Evolutionary conservation across 2,113 vertebrate genomes (phyloP), one percentile per base, ranked within the genome.

Genomic region (Festucalex cinctus): DNA sequence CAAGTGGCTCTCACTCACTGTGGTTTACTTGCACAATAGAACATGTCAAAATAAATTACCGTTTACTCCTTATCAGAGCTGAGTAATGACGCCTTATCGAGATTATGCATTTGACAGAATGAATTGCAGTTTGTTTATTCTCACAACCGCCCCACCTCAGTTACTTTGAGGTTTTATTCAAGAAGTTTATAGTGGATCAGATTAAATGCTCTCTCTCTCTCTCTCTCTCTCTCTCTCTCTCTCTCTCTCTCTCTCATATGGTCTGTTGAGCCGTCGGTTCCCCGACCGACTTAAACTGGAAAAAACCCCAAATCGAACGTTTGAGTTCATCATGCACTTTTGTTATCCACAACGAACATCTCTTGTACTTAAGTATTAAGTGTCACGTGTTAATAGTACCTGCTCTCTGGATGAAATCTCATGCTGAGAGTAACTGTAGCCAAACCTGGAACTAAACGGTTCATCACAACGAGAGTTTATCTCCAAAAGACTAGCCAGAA

Each of bases 401-500:
- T 56, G 19, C 65, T 68, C 51, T 49, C 28, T 49, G 26, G 39
- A 37, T 46, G 36, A 58, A 49, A 16, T 26, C 62, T 49, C 72
- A 63, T 36, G 36, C 19, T 20, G 58, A 19, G 16, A 57, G 54
- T 32, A 57, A 26, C 17, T 65, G 65, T 10, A 13, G 49, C 62
- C 75, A 49, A 64, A 67, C 64, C 41, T 65, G 62, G 39, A 37
- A 44, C 28, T 65, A 0, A 66, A 46, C 35, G 44, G 39, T 39
- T 63, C 28, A 14, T 63, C 28, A 14, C 43, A 61, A 62, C 59
- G 58, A 43, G 57, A 58, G 53, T 48, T 28, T 14, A 39, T 24
- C 64, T 69, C 61, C 41, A 26, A 53, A 43, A 67, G 20, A 51
- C 43, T 56, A 28, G 65, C 39, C 70, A 58, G 24, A n/a, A 57